Evolutionary conservation across 2,888 invertebrate species (phyloP), one percentile per base, ranked within the genome.

Genomic region (Physocephala rufipes): DNA sequence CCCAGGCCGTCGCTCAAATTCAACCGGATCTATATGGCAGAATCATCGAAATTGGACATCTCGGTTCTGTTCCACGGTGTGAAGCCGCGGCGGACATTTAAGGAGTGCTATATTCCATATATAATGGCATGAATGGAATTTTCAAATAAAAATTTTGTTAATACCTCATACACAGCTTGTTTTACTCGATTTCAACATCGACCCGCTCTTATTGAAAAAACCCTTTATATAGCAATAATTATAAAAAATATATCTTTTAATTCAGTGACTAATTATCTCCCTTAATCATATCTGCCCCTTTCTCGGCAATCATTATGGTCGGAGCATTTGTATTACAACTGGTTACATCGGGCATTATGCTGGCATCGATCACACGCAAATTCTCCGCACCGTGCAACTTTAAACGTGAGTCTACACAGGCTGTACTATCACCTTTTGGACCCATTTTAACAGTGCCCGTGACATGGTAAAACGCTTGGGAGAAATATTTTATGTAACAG

Each of bases 231-330:
- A n/a, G n/a, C n/a, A n/a, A n/a, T n/a, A n/a, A n/a, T n/a, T 19
- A 16, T 53, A 12, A n/a, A 24, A 19, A 21, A 4, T 53, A 15
- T 19, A 16, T 68, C 12, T 24, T n/a, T n/a, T n/a, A n/a, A n/a
- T n/a, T 59, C 47, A 1, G 1, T n/a, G 9, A 1, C 21, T 26
- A 1, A 77, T 76, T 78, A 19, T 78, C 75, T 49, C 77, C 72
- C 68, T 76, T 77, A 15, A 80, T 75, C 16, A 80, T 75, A 55
- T 94, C 93, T 15, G 93, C 89, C 0, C 90, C 93, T 79, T 93
- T 94, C 82, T 95, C 95, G 0, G 90, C 95, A 67, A 95, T 93
- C 94, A 95, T 95, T 45, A 95, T 92, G 0, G 90, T 89, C 0
- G 94, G 93, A 0, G 93, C 94, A 81, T 95, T 94, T 0, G 94